A percentile compares a stretch with the other conserved stretches of the same genome.
Conservation (phyloP, 2,888 invertebrate genomes). For the Drosophila paranaensis region DNA sequence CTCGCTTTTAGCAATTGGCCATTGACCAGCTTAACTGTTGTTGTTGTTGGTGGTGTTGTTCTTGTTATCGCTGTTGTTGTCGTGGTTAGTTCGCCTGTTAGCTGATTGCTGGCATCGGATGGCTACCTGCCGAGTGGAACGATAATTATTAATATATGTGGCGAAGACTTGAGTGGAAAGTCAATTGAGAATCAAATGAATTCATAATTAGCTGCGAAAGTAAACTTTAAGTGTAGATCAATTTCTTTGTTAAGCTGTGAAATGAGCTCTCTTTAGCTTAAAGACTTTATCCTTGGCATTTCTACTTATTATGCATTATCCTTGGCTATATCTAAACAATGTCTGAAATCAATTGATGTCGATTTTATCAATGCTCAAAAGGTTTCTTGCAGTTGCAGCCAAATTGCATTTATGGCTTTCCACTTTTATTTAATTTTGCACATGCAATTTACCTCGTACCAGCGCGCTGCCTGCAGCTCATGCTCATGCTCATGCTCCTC, state of each 20-base stretch:
- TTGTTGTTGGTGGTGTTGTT: slow-evolving; percentile 28
- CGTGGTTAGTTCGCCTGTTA: slow-evolving; percentile 28
- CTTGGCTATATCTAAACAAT: slow-evolving; percentile 58
- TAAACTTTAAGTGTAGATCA: neutral
- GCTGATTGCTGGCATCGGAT: slow-evolving; percentile 23
- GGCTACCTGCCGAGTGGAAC: slow-evolving; percentile 6
- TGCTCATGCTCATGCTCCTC: slow-evolving; percentile 1
- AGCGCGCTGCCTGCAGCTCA: neutral
- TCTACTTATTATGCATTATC: slow-evolving; percentile 19
- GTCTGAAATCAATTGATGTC: slow-evolving; percentile 73
- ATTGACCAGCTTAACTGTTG: slow-evolving; percentile 38
- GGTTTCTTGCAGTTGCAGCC: slow-evolving; percentile 42
- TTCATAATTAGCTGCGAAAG: slow-evolving; percentile 1
- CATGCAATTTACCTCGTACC: slow-evolving; percentile 57
- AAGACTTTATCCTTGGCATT: neutral
- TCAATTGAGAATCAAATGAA: neutral
- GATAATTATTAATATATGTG: slow-evolving; percentile 39
- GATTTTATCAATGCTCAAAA: slow-evolving; percentile 63
- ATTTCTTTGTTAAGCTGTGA: neutral
- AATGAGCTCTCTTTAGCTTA: neutral
- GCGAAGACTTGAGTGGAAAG: slow-evolving; percentile 30
- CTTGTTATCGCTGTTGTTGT: slow-evolving; percentile 27
- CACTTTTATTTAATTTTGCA: slow-evolving; percentile 72
- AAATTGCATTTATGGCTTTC: slow-evolving; percentile 79
- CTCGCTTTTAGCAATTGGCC: slow-evolving; percentile 51